A percentile compares a stretch with the other conserved stretches of the same genome.
phyloP scores from a whole-genome alignment of 1,140 invertebrate genomes.

The Phortica variegata region DNA sequence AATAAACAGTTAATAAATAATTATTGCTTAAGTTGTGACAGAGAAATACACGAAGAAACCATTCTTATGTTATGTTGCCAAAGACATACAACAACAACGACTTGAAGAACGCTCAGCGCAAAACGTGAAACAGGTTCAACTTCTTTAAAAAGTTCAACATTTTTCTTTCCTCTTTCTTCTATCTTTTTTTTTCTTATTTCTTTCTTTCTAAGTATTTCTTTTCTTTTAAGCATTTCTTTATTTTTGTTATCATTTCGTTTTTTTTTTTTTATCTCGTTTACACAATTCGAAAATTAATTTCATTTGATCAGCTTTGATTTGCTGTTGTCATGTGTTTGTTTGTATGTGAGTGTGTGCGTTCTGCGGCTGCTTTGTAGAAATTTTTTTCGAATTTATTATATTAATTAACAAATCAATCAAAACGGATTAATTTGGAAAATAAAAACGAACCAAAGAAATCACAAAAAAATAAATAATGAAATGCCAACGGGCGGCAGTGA shows the following conservation, averaged over 20 bases:
- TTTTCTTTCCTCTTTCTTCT: neutral
- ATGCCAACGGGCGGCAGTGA: conserved; percentile 6
- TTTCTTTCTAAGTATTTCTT: neutral
- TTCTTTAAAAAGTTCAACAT: conserved; percentile 2
- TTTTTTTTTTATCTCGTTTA: conserved; percentile 17
- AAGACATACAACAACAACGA: conserved; percentile 13
- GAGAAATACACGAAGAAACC: too few species aligned
- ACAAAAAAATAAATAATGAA: too few species aligned
- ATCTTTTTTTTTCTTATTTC: neutral
- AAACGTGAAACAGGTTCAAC: conserved; percentile 12
- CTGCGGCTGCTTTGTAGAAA: neutral
- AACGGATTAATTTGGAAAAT: neutral
- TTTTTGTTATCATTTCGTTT: neutral
- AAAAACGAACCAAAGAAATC: too few species aligned
- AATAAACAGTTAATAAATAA: too few species aligned
- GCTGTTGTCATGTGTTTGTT: conserved; percentile 26
- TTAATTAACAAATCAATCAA: neutral
- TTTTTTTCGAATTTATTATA: neutral
- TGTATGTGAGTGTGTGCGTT: conserved; percentile 12
- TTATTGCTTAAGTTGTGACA: too few species aligned
- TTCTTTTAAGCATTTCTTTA: neutral
- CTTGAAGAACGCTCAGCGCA: conserved; percentile 16
- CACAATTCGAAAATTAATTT: conserved; percentile 19
- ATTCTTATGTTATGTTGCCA: conserved; percentile 14
- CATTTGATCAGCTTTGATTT: conserved; percentile 38